A percentile compares a stretch with the other conserved stretches of the same genome.
These are phyloP conservation scores for Silurus lanzhouensis DNA, from an alignment of 2,797 vertebrate species.

Conservation along the genomic window DNA sequence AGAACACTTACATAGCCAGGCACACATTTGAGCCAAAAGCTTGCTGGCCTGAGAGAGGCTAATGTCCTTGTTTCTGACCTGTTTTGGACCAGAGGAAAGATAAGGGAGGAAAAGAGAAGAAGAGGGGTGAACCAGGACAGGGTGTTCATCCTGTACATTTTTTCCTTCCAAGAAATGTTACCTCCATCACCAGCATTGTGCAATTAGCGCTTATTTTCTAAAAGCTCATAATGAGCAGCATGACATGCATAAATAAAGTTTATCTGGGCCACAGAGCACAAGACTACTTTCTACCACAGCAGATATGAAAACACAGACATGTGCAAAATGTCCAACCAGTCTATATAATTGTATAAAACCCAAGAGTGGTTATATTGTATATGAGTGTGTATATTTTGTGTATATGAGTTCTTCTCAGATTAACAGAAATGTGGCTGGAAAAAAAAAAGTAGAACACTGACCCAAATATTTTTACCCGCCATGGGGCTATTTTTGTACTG, in stretches of 20 bases:
- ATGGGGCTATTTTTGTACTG: conserved; percentile 9
- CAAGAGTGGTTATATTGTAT: neutral
- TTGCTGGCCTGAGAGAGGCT: conserved; percentile 27
- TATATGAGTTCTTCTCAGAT: neutral
- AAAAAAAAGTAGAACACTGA: conserved; percentile 39
- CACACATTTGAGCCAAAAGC: conserved; percentile 19
- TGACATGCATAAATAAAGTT: conserved; percentile 40
- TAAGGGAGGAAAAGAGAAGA: neutral
- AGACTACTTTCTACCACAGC: neutral
- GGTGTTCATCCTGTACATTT: neutral
- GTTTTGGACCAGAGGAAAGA: conserved; percentile 7
- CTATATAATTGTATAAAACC: neutral
- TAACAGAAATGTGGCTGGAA: neutral
- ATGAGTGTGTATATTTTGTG: no score
- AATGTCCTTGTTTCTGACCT: conserved; percentile 47
- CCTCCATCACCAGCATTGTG: neutral
- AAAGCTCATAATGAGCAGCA: conserved; percentile 42
- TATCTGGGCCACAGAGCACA: conserved; percentile 31
- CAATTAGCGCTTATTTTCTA: conserved; percentile 26
- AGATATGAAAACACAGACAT: neutral
- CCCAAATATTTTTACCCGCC: conserved; percentile 15
- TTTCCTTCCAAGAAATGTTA: neutral
- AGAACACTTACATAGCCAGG: neutral
- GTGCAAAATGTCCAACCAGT: neutral
- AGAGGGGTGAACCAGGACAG: neutral